Evolutionary conservation across 2,113 vertebrate genomes (phyloP).

Genomic region (Phrynocephalus versicolor): DNA sequence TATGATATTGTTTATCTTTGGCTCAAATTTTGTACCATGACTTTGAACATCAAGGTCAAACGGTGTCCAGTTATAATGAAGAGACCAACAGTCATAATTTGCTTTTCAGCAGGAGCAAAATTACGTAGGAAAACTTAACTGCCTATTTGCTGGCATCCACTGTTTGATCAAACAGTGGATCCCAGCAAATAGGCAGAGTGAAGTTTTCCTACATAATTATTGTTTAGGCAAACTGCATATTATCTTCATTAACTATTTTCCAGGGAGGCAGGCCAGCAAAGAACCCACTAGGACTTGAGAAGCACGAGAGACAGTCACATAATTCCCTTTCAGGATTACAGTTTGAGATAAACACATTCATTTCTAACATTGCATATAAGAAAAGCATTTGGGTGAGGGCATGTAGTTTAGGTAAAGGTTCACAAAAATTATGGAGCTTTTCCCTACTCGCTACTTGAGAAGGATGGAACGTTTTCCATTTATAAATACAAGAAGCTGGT

Average conservation of each 20-base stretch:
- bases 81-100: neutral
- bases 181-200: neutral
- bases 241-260: too few relatives aligned
- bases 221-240: too few relatives aligned
- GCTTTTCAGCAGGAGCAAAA: neutral
- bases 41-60: neutral
- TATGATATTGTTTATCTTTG: neutral
- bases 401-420: neutral
- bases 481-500: neutral
- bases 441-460: neutral
- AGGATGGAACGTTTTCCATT: accelerated
- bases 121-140: too few relatives aligned
- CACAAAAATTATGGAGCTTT: neutral
- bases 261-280: too few relatives aligned
- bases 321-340: too few relatives aligned
- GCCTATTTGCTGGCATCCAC: too few relatives aligned
- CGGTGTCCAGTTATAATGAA: neutral
- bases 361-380: neutral
- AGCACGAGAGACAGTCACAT: too few relatives aligned
- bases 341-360: neutral
- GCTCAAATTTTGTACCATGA: neutral
- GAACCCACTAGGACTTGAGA: too few relatives aligned
- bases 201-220: too few relatives aligned
- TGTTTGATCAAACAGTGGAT: neutral
- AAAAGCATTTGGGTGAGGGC: neutral